phyloP scores from a whole-genome alignment of 2,888 invertebrate genomes.

The Dioctria rufipes region DNA sequence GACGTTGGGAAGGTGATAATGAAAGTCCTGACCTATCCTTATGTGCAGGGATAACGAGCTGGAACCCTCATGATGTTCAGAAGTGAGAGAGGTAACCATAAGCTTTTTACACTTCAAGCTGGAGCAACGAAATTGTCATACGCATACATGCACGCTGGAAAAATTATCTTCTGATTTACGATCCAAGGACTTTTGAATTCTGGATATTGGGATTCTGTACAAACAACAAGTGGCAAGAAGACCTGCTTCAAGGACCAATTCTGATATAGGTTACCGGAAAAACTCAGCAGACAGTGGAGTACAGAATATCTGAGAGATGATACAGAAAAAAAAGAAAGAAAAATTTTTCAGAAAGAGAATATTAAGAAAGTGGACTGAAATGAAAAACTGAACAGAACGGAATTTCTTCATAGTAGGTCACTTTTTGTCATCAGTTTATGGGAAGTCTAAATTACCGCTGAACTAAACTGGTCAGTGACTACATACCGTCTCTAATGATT shows the following conservation, averaged over 20 bases:
- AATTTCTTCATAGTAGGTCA: slow-evolving; percentile 35
- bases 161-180: slow-evolving; percentile 51
- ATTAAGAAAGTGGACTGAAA: slow-evolving; percentile 26
- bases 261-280: slow-evolving; percentile 53
- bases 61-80: slow-evolving; percentile 14
- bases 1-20: slow-evolving; percentile 33
- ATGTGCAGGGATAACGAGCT: slow-evolving; percentile 45
- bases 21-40: slow-evolving; percentile 50
- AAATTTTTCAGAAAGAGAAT: not conserved
- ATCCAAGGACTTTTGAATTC: slow-evolving; percentile 25
- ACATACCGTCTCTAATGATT: not conserved
- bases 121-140: slow-evolving; percentile 32
- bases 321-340: not conserved
- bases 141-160: slow-evolving; percentile 46
- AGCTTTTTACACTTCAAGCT: slow-evolving; percentile 12
- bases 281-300: not conserved
- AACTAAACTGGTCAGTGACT: slow-evolving; percentile 10
- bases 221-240: slow-evolving; percentile 50
- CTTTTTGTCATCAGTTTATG: slow-evolving; percentile 28
- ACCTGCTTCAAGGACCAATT: slow-evolving; percentile 44
- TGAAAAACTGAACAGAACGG: slow-evolving; percentile 6
- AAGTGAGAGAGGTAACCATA: slow-evolving; percentile 14
- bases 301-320: not conserved
- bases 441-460: slow-evolving; percentile 2
- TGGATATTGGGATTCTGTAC: slow-evolving; percentile 5